Evolutionary conservation across 2,113 vertebrate genomes (phyloP).

Genomic region (Poeciliopsis occidentalis): DNA sequence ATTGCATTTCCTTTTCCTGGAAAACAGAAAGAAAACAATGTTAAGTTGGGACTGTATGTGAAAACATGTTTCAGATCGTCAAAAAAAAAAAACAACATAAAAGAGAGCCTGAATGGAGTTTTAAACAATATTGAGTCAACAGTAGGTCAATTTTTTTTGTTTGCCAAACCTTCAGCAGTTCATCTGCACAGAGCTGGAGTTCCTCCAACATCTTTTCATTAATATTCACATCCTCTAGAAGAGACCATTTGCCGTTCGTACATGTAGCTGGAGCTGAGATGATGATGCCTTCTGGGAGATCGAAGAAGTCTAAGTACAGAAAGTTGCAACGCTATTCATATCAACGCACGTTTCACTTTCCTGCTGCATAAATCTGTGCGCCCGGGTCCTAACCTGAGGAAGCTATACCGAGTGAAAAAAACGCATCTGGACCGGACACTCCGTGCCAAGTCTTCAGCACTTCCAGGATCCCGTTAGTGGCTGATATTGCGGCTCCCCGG

Average conservation of each 20-base stretch:
- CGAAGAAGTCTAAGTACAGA: conserved; percentile 79
- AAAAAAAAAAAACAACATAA: too few relatives aligned
- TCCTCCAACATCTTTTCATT: conserved; percentile 57
- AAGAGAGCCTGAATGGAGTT: too few relatives aligned
- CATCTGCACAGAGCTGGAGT: conserved; percentile 71
- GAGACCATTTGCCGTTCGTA: conserved; percentile 81
- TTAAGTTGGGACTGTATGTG: background rate
- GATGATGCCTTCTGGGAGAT: conserved; percentile 83
- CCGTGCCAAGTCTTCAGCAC: conserved; percentile 86
- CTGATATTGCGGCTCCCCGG: conserved; percentile 70
- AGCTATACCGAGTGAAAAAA: conserved; percentile 85
- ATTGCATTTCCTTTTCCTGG: conserved; percentile 64
- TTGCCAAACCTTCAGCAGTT: conserved; percentile 79
- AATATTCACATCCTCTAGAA: conserved; percentile 70
- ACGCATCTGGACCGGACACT: conserved; percentile 70
- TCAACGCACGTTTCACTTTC: background rate
- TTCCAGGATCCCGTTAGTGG: conserved; percentile 78
- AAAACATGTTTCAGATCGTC: background rate
- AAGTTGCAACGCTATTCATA: background rate
- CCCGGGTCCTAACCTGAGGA: conserved; percentile 79
- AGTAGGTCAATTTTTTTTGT: too few relatives aligned
- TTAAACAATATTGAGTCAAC: too few relatives aligned
- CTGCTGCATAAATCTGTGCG: background rate
- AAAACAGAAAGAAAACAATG: background rate
- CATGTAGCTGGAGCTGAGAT: conserved; percentile 89